Evolutionary conservation across 1,140 invertebrate species (phyloP), one percentile per base, ranked within the genome.

Genomic region (Drosophila tsacasi): DNA sequence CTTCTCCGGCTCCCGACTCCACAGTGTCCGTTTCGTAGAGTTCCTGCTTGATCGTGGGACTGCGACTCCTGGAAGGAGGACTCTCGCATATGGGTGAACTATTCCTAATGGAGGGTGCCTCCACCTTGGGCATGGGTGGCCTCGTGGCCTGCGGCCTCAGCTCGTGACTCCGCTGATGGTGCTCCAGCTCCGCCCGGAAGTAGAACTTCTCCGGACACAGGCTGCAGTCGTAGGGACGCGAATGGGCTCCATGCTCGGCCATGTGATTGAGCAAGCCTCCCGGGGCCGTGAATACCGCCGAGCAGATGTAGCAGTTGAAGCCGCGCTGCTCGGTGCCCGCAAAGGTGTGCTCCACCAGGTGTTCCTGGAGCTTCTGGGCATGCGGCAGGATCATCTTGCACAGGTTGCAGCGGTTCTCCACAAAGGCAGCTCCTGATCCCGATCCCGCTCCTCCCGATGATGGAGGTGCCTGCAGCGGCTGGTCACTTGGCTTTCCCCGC

Each of bases 271-370:
- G 96, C 5, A 98, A 94, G 1, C 97, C 96, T 5, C 94, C 94
- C 3, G 97, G 95, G 7, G 95, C 96, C 0, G 97, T 97, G 92
- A 98, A 98, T 3, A 97, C 95, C 1, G 97, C 95, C n/a, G 96
- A 96, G 89, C 98, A 99, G 52, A 98, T 94, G 92, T 97, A 98
- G 91, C 98, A 99, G 4, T 95, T 96, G 83, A 97, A 97, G 47
- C 97, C 96, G 2, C 94, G 92, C n/a, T 93, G 92, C 47, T 96
- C 96, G 72, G 97, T 97, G 5, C 97, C 97, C 37, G 96, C 96
- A 90, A 98, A 98, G 1, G 97, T 98, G 91, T 99, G 98, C 79
- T 98, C 97, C 57, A 99, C 98, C 39, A 99, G 94, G 89, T 99
- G 98, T 50, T 96, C 95, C 93, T 99, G 98, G 3, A 99, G 94